Conservation (phyloP, 2,113 vertebrate genomes). For the Pica pica region DNA sequence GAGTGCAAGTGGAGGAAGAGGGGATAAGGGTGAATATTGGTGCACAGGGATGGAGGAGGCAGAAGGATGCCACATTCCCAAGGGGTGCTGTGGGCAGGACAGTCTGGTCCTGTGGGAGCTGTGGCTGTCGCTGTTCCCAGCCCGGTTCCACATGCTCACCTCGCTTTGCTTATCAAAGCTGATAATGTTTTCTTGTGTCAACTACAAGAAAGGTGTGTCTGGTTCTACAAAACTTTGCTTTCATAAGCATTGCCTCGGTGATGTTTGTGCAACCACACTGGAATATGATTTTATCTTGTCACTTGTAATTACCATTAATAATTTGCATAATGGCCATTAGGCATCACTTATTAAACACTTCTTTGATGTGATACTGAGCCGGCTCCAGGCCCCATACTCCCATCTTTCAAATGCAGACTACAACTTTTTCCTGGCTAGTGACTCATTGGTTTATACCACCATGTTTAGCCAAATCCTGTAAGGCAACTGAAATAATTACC, state of each 20-base stretch:
- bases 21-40: accelerated
- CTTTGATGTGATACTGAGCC: constrained; percentile 56
- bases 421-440: constrained; percentile 8
- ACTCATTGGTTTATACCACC: constrained; percentile 17
- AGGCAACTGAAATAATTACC: constrained; percentile 32
- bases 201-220: constrained; percentile 46
- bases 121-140: not conserved
- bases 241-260: constrained; percentile 47
- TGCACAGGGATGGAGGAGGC: not conserved
- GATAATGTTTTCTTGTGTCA: constrained; percentile 33
- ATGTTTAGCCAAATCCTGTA: constrained; percentile 3
- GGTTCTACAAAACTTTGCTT: not conserved
- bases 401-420: constrained; percentile 38
- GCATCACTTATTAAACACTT: constrained; percentile 28
- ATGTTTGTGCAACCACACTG: constrained; percentile 43
- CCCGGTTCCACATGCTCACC: not conserved
- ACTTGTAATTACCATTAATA: constrained; percentile 42
- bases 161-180: not conserved
- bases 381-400: constrained; percentile 22
- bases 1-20: not conserved
- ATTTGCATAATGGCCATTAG: constrained; percentile 55
- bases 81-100: not conserved
- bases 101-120: not conserved
- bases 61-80: not conserved
- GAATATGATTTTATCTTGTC: constrained; percentile 59